Base-by-base conservation (phyloP, 2,797 vertebrate genomes). In the Eulemur albifrons region DNA sequence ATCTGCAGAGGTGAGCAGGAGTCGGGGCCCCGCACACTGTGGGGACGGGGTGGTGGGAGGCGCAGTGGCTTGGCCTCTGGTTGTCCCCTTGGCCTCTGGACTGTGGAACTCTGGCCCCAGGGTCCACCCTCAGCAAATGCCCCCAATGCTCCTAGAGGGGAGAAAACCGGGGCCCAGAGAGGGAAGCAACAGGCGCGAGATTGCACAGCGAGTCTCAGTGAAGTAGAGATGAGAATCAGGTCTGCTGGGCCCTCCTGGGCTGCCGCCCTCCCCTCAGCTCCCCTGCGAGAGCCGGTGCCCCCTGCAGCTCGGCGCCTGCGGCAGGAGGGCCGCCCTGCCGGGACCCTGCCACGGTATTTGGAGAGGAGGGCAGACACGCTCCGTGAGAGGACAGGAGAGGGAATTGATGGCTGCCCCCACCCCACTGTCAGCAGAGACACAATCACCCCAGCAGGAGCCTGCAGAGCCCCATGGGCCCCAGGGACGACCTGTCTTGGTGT, bases 1-100 rank as follows among this genome's bases (percentile, higher is more conserved):
- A 27, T 63, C 59, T 1, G 23, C 86, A 89, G 70, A 75, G 35
- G 23, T 1, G 25, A 7, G 23, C 15, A 4, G 40, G n/a, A 72
- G 18, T 17, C 1, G 11, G 13, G n/a, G 12, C 32, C 9, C 27
- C 15, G 52, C 15, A 4, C 13, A 0, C 0, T 1, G 25, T 4
- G 12, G 38, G 9, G 81, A 27, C 3, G 1, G 25, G 32, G 52
- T 5, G 17, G 35, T 5, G 20, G 32, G 20, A 0, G 7, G 38
- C 52, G 14, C 20, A 1, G 21, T 4, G 13, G 25, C 38, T 45
- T 27, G 50, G 21, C 32, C 40, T 89, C 72, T 9, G 13, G 54
- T 12, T 30, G 4, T 52, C 50, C 50, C 50, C 50, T 52, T 52
- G 52, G 52, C 52, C 52, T 21, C 4, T 0, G 52, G 59, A 76